Conservation (phyloP, 2,113 vertebrate genomes). For the Gadus chalcogrammus region DNA sequence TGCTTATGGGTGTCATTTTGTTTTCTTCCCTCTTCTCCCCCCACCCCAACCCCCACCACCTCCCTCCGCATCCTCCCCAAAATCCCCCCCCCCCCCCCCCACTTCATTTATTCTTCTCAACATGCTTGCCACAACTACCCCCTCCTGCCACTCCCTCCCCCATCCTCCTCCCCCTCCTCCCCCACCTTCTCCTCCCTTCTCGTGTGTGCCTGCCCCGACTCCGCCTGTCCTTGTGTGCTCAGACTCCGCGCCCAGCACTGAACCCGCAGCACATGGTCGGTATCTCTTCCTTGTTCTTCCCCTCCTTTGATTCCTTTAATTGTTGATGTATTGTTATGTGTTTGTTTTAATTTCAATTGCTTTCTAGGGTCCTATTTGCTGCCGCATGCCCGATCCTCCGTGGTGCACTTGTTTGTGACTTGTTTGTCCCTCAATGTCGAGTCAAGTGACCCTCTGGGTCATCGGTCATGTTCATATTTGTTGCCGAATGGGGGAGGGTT, state of each 20-base stretch:
- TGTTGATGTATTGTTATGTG: no score
- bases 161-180: conserved; percentile 36
- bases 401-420: no score
- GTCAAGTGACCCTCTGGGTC: no score
- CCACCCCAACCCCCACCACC: conserved; percentile 25
- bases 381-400: no score
- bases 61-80: conserved; percentile 37
- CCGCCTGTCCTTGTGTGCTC: conserved; percentile 72
- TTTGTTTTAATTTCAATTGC: neutral
- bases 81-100: conserved; percentile 26
- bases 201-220: conserved; percentile 77
- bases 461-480: no score
- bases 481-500: no score
- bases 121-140: conserved; percentile 74
- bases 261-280: conserved; percentile 81
- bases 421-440: no score
- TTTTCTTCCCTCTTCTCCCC: conserved; percentile 58
- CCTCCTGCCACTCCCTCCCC: conserved; percentile 54
- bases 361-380: no score
- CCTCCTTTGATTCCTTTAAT: neutral
- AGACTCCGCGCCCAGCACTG: conserved; percentile 76
- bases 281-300: conserved; percentile 67
- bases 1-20: conserved; percentile 77
- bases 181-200: conserved; percentile 66
- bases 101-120: conserved; percentile 70